Conservation (phyloP, 2,797 vertebrate genomes). For the Podargus strigoides region DNA sequence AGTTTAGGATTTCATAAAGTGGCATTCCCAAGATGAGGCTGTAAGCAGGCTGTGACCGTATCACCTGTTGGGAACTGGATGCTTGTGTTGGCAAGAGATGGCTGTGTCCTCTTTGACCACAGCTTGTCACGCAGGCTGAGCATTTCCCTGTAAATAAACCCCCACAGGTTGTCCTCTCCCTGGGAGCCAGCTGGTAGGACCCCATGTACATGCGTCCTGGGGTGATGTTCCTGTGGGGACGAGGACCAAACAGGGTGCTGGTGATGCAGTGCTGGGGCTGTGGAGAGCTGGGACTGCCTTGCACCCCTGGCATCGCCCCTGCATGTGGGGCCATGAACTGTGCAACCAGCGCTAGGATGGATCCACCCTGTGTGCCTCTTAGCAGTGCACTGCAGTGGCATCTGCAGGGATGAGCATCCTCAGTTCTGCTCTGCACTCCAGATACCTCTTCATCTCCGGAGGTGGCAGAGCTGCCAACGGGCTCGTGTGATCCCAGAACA, state of each 20-base stretch:
- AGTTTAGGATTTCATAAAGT: background rate
- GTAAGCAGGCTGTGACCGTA: background rate
- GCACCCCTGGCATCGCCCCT: background rate
- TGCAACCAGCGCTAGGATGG: accelerated
- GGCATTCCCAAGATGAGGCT: background rate
- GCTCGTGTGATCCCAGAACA: too few relatives aligned
- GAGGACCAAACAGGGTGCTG: background rate
- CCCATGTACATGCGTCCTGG: too few relatives aligned
- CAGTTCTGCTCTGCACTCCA: background rate
- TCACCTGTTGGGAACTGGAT: background rate
- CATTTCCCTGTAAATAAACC: too few relatives aligned
- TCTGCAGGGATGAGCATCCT: background rate
- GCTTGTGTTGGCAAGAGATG: background rate
- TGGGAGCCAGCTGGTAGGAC: too few relatives aligned
- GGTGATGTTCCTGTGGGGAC: too few relatives aligned
- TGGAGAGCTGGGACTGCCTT: background rate
- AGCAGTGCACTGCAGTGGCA: too few relatives aligned
- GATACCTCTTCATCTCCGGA: too few relatives aligned
- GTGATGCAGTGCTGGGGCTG: background rate
- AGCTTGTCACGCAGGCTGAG: too few relatives aligned
- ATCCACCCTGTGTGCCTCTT: accelerated
- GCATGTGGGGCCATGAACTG: too few relatives aligned
- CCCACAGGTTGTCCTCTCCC: too few relatives aligned
- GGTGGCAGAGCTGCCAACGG: too few relatives aligned
- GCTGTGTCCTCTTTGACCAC: background rate